Evolutionary conservation across 2,797 vertebrate genomes (phyloP), one percentile per base, ranked within the genome.

Genomic region (Coendou prehensilis): DNA sequence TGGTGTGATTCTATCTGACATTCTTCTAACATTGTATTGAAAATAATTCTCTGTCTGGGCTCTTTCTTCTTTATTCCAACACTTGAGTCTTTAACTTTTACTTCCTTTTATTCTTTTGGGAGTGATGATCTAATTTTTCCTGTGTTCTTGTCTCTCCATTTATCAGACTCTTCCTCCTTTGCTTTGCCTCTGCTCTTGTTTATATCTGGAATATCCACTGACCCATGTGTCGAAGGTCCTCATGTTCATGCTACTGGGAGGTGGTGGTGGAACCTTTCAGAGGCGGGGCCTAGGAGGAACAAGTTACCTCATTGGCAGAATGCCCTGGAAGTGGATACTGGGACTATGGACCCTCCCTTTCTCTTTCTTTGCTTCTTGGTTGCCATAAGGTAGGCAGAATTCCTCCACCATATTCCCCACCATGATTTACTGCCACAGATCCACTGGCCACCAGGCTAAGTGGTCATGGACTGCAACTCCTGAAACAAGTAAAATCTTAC

Each of bases 31-130:
- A 82, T 9, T 83, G 30, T 61, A 33, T 1, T 26, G 47, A n/a
- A 81, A 81, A 6, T 4, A n/a, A 5, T 54, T 69, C 30, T 89
- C 61, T 71, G 20, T 13, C 63, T 94, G 8, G 28, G 30, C 15
- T 57, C 56, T 85, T 90, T 45, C 33, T 87, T 78, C 73, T 79
- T 30, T 54, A 71, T 85, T 69, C 83, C 28, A 83, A 33, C 28
- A 20, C 13, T 3, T 1, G 1, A 87, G 57, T 78, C 4, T 20
- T 56, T 61, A 18, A 33, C 22, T 80, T 80, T 73, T 78, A 64
- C 30, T 37, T 50, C 47, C 17, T 89, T 82, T 64, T 33, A 6
- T 50, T 76, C 41, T 50, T 37, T 47, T 23, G n/a, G 30, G 50
- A 41, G 10, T 28, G 64, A 50, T 50, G 50, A 37, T 20, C 26